A percentile compares a stretch with the other conserved stretches of the same genome.
These are phyloP conservation scores for Meandrusa payeni DNA, from an alignment of 2,888 invertebrate genomes.

Conservation along the genomic window DNA sequence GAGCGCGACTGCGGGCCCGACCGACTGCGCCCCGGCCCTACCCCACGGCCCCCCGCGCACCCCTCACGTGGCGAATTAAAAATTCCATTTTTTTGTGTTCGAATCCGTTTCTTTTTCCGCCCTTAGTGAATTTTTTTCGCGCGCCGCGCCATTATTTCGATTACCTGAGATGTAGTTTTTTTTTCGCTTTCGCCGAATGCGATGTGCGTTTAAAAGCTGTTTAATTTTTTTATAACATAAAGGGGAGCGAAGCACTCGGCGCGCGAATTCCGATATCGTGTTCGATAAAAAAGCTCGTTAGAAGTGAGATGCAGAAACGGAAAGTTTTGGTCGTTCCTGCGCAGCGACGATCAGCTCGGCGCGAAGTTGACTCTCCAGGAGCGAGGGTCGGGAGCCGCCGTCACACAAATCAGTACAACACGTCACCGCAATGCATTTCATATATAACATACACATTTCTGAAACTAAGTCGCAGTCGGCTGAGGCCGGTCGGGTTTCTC, in stretches of 20 bases:
- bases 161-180: slow-evolving; percentile 77
- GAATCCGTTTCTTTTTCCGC: slow-evolving; percentile 79
- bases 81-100: slow-evolving; percentile 70
- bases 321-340: too few species aligned
- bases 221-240: slow-evolving; percentile 68
- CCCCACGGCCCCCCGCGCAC: slow-evolving; percentile 35
- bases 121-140: slow-evolving; percentile 79
- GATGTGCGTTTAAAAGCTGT: slow-evolving; percentile 78
- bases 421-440: too few species aligned
- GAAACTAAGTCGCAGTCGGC: too few species aligned
- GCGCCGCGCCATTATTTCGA: slow-evolving; percentile 73
- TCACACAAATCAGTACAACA: too few species aligned
- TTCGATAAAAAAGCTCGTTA: slow-evolving; percentile 50
- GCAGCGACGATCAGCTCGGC: too few species aligned
- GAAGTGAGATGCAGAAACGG: too few species aligned
- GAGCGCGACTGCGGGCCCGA: slow-evolving; percentile 20
- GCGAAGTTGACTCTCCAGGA: too few species aligned
- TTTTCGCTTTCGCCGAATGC: slow-evolving; percentile 60
- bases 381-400: too few species aligned
- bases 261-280: slow-evolving; percentile 76
- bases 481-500: too few species aligned
- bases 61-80: slow-evolving; percentile 66
- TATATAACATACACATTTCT: too few species aligned
- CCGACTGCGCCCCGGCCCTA: slow-evolving; percentile 25
- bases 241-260: slow-evolving; percentile 69